Percentiles rank a stretch among this genome's conserved stretches.
Conservation (phyloP, 2,797 vertebrate genomes). For the Brachymystax lenok region DNA sequence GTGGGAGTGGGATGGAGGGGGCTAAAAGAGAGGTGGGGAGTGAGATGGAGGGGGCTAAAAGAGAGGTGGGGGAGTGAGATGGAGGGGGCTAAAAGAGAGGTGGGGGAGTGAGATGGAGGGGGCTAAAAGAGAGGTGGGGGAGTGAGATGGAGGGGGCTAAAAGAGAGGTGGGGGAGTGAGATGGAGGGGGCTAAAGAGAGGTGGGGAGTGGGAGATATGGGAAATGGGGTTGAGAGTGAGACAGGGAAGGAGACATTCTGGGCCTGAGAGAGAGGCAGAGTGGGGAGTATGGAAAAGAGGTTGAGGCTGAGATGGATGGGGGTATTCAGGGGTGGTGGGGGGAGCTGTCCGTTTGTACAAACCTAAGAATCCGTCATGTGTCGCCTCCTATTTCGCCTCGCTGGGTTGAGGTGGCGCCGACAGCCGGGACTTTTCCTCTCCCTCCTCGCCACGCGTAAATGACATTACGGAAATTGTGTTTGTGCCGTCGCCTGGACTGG, state of each 20-base stretch:
- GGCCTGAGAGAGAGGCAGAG: constrained; percentile 10
- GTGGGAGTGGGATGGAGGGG: too few species aligned
- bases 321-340: constrained; percentile 32
- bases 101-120: too few species aligned
- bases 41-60: too few species aligned
- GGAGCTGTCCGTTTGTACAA: constrained; percentile 94
- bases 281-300: constrained; percentile 36
- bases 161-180: too few species aligned
- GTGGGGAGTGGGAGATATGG: constrained; percentile 28
- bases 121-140: too few species aligned
- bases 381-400: constrained; percentile 86
- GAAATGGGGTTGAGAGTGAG: constrained; percentile 42
- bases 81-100: too few species aligned
- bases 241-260: constrained; percentile 2
- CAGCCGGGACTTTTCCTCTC: constrained; percentile 85
- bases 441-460: constrained; percentile 90
- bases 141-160: too few species aligned
- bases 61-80: too few species aligned
- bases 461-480: constrained; percentile 99
- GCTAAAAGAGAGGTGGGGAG: too few species aligned
- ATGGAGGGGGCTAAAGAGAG: neutral
- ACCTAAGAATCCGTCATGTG: constrained; percentile 97
- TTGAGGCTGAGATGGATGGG: constrained; percentile 25
- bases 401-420: constrained; percentile 81
- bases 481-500: constrained; percentile 78